Base-by-base conservation (phyloP, 23 tunicate species). In the Trididemnum miniatum region DNA sequence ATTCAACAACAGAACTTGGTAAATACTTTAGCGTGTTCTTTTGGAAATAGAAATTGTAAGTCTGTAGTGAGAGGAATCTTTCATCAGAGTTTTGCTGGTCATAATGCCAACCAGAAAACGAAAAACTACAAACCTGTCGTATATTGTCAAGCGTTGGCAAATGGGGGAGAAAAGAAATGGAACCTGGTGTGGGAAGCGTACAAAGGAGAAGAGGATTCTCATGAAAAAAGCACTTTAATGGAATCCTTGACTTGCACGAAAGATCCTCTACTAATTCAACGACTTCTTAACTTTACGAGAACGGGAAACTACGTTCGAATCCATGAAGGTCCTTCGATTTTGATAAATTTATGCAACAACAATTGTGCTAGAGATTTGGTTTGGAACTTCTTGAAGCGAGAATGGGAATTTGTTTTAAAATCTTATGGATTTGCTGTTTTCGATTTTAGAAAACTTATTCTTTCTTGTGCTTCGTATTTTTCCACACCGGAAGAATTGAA, bases 281-380 rank as follows among this genome's bases (percentile, higher is more conserved):
- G 84, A 32, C 59, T 85, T 40, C 60, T 85, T 34, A 67, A 44
- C 2, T 86, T 37, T 39, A 71, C 78, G 0, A 32, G 31, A 5
- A 51, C 69, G 24, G 85, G 35, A 24, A 80, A 26, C 40, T 57
- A 59, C 44, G 62, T 86, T 32, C 59, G 38, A 36, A 74, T 36
- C 1, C 84, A 85, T 37, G 89, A 85, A 24, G 89, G 86, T 12
- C 83, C 83, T 35, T 40, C 50, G 0, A 31, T 86, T n/a, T 59
- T 69, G 20, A 77, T 65, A 9, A 27, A 65, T 71, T 64, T 86
- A 1, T 79, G 90, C 33, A 9, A 80, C 37, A 86, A 86, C 35
- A 80, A 86, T 52, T 27, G 71, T 28, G 85, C 80, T 0, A 62
- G 90, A n/a, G 90, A 86, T 31, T n/a, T 86, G 7, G 71, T 71